Evolutionary conservation across 1,140 invertebrate genomes (phyloP).

Genomic region (Apis cerana): DNA sequence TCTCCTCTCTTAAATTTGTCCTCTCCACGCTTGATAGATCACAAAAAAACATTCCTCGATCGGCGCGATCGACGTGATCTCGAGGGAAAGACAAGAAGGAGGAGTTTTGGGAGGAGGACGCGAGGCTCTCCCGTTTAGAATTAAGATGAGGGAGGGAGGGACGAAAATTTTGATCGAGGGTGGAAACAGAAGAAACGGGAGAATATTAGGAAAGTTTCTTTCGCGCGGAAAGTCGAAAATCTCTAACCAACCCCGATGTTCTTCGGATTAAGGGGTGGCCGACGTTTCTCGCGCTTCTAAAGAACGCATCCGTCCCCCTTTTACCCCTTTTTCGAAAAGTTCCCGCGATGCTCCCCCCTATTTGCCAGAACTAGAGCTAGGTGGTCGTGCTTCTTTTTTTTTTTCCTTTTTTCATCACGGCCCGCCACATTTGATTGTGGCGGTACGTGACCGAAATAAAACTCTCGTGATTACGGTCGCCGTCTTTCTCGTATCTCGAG

Average conservation of each 20-base stretch:
- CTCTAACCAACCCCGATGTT: background rate
- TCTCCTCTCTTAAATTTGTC: background rate
- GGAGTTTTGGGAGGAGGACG: no score
- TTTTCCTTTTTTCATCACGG: background rate
- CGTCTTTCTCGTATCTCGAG: conserved; percentile 11
- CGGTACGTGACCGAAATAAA: conserved; percentile 61
- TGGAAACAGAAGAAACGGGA: background rate
- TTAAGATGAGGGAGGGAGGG: conserved; percentile 23
- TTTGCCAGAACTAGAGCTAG: background rate
- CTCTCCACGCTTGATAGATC: background rate
- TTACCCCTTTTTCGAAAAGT: conserved; percentile 29
- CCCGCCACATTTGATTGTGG: conserved; percentile 51
- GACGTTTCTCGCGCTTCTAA: conserved; percentile 53
- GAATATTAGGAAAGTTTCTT: conserved; percentile 63
- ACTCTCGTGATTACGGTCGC: background rate
- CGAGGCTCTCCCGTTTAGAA: conserved; percentile 19
- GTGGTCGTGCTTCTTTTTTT: background rate
- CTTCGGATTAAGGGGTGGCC: conserved; percentile 24
- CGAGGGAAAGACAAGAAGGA: background rate
- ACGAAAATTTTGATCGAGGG: conserved; percentile 56
- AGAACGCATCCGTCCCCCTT: background rate
- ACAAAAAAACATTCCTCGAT: background rate
- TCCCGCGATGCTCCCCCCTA: conserved; percentile 42
- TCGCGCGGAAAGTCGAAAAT: conserved; percentile 31
- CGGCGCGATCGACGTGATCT: background rate